Conservation (phyloP, 2,888 invertebrate species). For the Cotesia congregata region DNA sequence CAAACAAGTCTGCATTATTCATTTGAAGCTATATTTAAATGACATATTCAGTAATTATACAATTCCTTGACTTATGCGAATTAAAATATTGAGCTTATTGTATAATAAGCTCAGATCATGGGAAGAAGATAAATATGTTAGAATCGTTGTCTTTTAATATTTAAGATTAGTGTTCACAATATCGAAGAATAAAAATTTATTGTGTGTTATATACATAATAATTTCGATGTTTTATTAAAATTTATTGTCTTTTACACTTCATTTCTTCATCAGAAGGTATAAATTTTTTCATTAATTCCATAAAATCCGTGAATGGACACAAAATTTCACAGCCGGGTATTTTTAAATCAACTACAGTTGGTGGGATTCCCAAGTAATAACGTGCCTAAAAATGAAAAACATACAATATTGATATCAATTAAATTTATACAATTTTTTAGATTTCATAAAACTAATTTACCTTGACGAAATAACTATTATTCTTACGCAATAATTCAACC, state of each 20-base stretch:
- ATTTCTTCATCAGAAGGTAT: conserved; percentile 41
- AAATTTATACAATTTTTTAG: conserved; percentile 32
- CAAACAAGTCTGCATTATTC: too few species aligned
- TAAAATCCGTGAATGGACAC: conserved; percentile 72
- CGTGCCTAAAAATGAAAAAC: conserved; percentile 46
- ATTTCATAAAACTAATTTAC: conserved; percentile 60
- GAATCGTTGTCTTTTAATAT: too few species aligned
- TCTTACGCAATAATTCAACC: conserved; percentile 72
- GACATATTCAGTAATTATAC: too few species aligned
- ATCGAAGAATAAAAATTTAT: too few species aligned
- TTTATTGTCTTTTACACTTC: conserved; percentile 20
- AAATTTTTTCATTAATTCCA: conserved; percentile 67
- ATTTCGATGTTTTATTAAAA: background rate
- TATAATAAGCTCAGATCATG: too few species aligned
- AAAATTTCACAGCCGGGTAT: conserved; percentile 71
- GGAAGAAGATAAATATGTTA: too few species aligned
- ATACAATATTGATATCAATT: conserved; percentile 54
- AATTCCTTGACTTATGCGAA: too few species aligned
- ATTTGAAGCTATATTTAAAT: too few species aligned
- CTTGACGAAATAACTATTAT: conserved; percentile 68
- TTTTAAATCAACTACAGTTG: conserved; percentile 65
- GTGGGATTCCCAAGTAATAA: conserved; percentile 70
- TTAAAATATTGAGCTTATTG: too few species aligned
- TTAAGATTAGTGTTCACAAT: background rate
- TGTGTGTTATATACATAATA: too few species aligned